These are phyloP conservation scores for Prinia subflava DNA, from an alignment of 2,113 vertebrate genomes.

Conservation along the genomic window DNA sequence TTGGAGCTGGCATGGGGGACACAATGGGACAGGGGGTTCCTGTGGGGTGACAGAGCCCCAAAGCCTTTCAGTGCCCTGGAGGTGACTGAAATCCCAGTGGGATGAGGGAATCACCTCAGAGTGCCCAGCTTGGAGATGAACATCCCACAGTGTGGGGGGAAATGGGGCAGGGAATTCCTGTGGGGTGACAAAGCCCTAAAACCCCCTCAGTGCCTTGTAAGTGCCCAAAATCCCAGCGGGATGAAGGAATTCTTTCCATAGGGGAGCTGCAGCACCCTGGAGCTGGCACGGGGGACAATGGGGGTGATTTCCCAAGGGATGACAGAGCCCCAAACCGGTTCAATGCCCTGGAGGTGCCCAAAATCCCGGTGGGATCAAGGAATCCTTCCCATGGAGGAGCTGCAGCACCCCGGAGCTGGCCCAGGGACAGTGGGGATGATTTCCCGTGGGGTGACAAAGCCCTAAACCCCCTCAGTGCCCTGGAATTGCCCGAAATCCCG, in stretches of 20 bases:
- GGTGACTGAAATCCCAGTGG: rapidly evolving
- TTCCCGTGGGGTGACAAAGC: rapidly evolving
- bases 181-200: background rate
- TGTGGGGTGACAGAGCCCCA: rapidly evolving
- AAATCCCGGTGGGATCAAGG: background rate
- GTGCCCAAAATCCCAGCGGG: background rate
- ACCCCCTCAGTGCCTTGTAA: background rate
- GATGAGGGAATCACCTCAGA: background rate
- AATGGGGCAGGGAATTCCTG: background rate
- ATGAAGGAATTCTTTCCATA: too few relatives aligned
- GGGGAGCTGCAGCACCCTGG: rapidly evolving
- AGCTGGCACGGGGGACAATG: background rate
- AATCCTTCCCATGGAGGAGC: too few relatives aligned
- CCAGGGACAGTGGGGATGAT: background rate
- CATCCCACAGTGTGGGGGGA: background rate
- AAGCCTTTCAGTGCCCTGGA: background rate
- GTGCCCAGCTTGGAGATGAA: background rate
- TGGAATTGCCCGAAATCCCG: rapidly evolving
- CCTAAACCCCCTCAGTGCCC: background rate
- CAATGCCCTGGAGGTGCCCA: background rate
- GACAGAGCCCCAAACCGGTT: too few relatives aligned
- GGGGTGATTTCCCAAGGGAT: too few relatives aligned
- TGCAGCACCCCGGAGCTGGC: background rate
- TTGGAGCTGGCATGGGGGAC: background rate
- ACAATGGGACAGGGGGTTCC: rapidly evolving